Percentiles rank a stretch among this genome's conserved stretches.
phyloP scores from a whole-genome alignment of 2,888 invertebrate species.

The Conistra vaccinii region DNA sequence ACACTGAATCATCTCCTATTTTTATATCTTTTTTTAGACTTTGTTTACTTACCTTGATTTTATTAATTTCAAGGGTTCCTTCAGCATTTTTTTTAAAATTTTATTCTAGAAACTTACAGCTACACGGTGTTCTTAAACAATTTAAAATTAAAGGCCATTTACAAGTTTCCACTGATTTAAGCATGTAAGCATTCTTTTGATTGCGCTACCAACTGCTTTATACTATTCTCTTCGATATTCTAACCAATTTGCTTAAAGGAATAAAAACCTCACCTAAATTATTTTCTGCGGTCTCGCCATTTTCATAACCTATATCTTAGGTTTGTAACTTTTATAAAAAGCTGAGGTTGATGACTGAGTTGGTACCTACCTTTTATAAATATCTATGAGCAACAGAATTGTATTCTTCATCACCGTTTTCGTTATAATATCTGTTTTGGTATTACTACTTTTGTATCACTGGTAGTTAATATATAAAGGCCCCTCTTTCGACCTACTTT shows the following conservation, averaged over 20 bases:
- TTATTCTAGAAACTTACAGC: too few species aligned
- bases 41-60: not conserved
- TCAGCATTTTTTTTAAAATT: too few species aligned
- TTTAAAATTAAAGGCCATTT: too few species aligned
- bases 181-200: not conserved
- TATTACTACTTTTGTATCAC: not conserved
- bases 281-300: not conserved
- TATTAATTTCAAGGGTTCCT: not conserved
- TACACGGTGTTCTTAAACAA: too few species aligned
- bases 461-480: not conserved
- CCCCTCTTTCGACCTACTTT: not conserved
- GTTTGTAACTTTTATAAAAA: not conserved
- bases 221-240: not conserved
- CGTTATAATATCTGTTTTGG: not conserved
- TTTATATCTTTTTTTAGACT: not conserved
- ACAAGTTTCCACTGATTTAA: too few species aligned
- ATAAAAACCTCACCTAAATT: not conserved
- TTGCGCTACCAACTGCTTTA: not conserved
- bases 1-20: slow-evolving; percentile 40
- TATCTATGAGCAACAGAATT: not conserved
- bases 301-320: not conserved
- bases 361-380: not conserved
- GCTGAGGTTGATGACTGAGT: not conserved
- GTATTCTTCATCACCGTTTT: not conserved
- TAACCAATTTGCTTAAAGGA: not conserved